Conservation (phyloP, 2,888 invertebrate species). For the Agonopterix heracliana region DNA sequence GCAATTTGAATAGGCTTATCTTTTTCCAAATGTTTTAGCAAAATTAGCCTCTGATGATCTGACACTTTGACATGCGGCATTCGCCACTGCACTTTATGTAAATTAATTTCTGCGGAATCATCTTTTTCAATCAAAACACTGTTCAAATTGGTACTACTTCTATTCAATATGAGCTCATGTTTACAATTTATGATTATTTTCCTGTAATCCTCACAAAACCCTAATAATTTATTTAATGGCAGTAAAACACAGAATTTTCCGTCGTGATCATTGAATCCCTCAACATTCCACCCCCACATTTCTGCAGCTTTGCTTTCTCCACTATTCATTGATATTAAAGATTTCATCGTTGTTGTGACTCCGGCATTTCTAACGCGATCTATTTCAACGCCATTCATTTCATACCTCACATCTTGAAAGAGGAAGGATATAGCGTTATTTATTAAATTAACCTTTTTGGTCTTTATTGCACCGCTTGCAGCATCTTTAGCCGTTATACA, state of each 20-base stretch:
- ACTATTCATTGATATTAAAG: too few species aligned
- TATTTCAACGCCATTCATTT: too few species aligned
- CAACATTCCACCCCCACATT: constrained; percentile 19
- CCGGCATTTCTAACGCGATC: too few species aligned
- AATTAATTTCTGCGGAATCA: constrained; percentile 1
- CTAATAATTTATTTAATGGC: constrained; percentile 10
- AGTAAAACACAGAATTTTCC: constrained; percentile 19
- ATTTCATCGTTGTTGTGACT: too few species aligned
- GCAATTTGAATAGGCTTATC: too few species aligned
- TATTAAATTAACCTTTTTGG: constrained; percentile 1
- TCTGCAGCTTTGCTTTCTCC: too few species aligned
- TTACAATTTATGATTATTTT: constrained; percentile 40
- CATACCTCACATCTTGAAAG: constrained; percentile 10
- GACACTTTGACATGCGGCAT: too few species aligned
- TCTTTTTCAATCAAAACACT: constrained; percentile 14
- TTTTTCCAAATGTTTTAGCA: too few species aligned
- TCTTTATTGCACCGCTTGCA: neutral
- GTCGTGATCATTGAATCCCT: constrained; percentile 17
- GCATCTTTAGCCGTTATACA: neutral
- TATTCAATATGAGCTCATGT: constrained; percentile 39
- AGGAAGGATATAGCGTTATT: constrained; percentile 6
- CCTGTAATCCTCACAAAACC: constrained; percentile 28
- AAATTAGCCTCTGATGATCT: too few species aligned
- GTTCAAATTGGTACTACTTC: constrained; percentile 28
- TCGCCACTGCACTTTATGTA: too few species aligned